These are phyloP conservation scores for Psophia crepitans DNA, from an alignment of 2,113 vertebrate genomes.

Conservation along the genomic window DNA sequence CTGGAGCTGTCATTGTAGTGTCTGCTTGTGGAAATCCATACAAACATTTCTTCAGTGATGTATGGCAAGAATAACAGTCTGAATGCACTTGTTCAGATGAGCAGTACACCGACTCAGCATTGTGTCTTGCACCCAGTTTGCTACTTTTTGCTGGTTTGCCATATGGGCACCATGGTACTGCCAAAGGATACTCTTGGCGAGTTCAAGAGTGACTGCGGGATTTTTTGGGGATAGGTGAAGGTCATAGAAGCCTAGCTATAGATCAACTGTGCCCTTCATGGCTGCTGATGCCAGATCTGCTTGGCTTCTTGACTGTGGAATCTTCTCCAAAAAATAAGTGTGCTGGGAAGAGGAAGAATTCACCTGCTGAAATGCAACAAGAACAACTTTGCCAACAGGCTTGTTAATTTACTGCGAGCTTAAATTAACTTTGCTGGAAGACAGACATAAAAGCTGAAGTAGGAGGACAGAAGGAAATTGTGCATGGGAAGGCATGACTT, in stretches of 20 bases:
- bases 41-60: not conserved
- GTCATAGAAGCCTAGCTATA: not conserved
- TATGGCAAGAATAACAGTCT: not conserved
- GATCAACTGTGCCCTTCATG: not conserved
- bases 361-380: not conserved
- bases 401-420: not conserved
- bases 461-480: not conserved
- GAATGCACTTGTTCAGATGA: not conserved
- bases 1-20: not conserved
- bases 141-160: not conserved
- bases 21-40: not conserved
- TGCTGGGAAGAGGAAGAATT: not conserved
- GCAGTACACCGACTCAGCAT: not conserved
- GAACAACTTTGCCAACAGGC: not conserved
- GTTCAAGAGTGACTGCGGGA: not conserved
- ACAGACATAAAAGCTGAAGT: not conserved
- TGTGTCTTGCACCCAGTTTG: not conserved
- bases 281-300: not conserved
- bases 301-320: not conserved
- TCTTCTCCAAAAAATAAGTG: not conserved
- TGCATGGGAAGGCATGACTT: not conserved
- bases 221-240: not conserved
- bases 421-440: not conserved
- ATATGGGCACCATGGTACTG: not conserved
- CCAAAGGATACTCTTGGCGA: not conserved